Base-by-base conservation (phyloP, 2,797 vertebrate genomes). In the Tragelaphus eurycerus region DNA sequence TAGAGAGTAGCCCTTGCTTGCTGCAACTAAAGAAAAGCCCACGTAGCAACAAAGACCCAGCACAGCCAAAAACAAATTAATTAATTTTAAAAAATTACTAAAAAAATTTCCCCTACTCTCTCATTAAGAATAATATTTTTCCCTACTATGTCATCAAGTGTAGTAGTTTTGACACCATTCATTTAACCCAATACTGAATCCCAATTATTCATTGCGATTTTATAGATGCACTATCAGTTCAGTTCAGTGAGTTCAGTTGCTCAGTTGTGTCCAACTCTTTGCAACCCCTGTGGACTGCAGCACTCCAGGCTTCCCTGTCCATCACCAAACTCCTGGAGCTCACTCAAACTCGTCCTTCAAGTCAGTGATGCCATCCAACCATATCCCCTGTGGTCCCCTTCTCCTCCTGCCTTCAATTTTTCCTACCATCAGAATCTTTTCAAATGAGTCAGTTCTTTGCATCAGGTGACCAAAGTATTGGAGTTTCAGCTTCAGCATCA, bases 361-460 rank as follows among this genome's bases (percentile, higher is more conserved):
- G n/a, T 67, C 17, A 0, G n/a, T 67, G n/a, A 67, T 67, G n/a
- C 17, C 64, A 67, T 67, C 64, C n/a, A 67, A 67, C 64, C 64
- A 34, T 67, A 34, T 21, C 64, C 9, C 17, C n/a, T 11, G 17
- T 67, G 0, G 0, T 67, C 64, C 10, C 17, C n/a, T 67, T 67
- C n/a, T 21, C 17, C 64, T 67, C 64, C 1, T 19, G n/a, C 64
- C n/a, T 34, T 67, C 29, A 31, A 62, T 31, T 62, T 31, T 62
- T 15, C 14, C 64, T n/a, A 67, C n/a, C n/a, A 34, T 67, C 64
- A 34, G 64, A n/a, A 17, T 67, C 64, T 67, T 67, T 67, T 34
- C 17, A 34, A 19, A 67, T 19, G 9, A 34, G 4, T 67, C n/a
- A 34, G 17, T 34, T 67, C 64, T 34, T 67, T 34, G n/a, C 9